These are phyloP conservation scores for Agrypnia vestita DNA, from an alignment of 1,140 invertebrate species.

Conservation along the genomic window DNA sequence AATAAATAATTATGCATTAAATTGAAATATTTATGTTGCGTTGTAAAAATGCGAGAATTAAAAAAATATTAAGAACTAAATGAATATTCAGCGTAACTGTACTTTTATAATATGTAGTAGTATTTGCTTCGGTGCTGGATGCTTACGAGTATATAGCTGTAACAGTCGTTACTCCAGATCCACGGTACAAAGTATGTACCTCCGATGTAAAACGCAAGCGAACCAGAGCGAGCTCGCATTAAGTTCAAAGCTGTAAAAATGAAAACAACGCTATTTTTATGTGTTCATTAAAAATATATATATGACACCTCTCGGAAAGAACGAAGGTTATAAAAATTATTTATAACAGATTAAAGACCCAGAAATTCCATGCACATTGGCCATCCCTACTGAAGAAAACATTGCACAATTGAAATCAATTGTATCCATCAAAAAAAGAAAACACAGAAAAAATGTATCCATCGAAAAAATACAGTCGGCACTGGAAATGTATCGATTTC, in stretches of 20 bases:
- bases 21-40: background rate
- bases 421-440: no score
- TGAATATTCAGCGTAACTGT: background rate
- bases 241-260: conserved; percentile 2
- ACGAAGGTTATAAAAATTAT: no score
- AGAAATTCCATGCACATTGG: no score
- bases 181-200: background rate
- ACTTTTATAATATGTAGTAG: background rate
- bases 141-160: background rate
- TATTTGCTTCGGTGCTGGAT: background rate
- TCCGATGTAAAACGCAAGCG: no score
- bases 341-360: no score
- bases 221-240: background rate
- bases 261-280: background rate
- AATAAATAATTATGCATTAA: conserved; percentile 2
- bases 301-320: no score
- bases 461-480: no score
- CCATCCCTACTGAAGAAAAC: no score
- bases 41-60: background rate
- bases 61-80: background rate
- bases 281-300: background rate
- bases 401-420: no score
- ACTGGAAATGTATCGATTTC: no score
- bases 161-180: conserved; percentile 1
- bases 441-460: no score